phyloP scores from a whole-genome alignment of 2,113 vertebrate genomes.

The Peucedramus taeniatus region DNA sequence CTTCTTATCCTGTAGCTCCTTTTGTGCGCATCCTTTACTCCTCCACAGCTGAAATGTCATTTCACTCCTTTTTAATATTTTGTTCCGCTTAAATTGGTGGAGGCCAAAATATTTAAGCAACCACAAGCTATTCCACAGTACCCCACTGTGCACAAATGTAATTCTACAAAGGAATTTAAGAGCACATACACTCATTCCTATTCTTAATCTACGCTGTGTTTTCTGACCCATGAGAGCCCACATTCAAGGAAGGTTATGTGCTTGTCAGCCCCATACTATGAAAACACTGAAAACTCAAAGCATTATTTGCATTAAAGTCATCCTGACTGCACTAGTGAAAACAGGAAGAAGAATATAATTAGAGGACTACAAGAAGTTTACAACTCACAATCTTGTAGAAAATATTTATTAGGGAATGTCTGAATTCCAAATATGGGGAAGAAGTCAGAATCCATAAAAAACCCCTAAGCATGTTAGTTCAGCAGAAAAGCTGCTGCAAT shows the following conservation, averaged over 20 bases:
- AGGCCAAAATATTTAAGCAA: background rate
- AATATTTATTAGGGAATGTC: background rate
- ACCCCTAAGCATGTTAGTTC: background rate
- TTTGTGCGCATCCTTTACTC: background rate
- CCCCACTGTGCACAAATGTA: background rate
- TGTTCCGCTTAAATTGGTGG: background rate
- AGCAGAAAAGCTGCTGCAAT: background rate
- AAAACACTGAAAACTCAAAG: background rate
- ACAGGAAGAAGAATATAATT: background rate
- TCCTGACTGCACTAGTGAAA: background rate
- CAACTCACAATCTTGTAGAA: background rate
- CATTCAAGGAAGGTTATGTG: background rate
- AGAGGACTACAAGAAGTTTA: background rate
- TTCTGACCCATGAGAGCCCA: background rate
- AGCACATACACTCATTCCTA: background rate
- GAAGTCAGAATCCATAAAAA: background rate
- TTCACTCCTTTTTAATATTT: background rate
- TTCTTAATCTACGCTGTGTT: background rate
- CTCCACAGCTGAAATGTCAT: background rate
- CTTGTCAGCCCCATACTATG: background rate
- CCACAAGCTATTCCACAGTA: background rate
- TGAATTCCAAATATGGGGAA: background rate
- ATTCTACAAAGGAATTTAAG: background rate
- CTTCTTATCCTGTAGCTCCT: background rate
- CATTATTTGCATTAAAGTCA: background rate